phyloP scores from a whole-genome alignment of 23 tunicate species.

The Corella eumyota region DNA sequence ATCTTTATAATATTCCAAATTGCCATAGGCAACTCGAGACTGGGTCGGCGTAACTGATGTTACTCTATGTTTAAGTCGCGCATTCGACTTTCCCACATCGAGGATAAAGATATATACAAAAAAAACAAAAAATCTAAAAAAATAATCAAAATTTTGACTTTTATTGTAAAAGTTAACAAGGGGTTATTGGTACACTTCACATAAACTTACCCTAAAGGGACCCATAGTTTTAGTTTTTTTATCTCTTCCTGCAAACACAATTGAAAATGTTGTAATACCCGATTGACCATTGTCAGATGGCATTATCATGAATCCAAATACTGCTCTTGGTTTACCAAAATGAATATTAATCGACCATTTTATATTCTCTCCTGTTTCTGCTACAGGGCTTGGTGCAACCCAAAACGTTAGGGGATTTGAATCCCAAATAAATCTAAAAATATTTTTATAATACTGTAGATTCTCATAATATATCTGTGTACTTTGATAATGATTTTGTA shows the following conservation, averaged over 20 bases:
- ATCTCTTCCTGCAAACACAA: conserved; percentile 32
- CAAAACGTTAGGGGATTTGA: conserved; percentile 41
- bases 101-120: too few relatives aligned
- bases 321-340: conserved; percentile 34
- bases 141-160: too few relatives aligned
- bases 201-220: conserved; percentile 28
- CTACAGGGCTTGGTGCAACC: conserved; percentile 10
- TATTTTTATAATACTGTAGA: too few relatives aligned
- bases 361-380: background rate
- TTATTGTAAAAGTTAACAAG: too few relatives aligned
- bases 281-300: conserved; percentile 43
- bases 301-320: conserved; percentile 52
- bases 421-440: conserved; percentile 48
- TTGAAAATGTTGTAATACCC: conserved; percentile 18
- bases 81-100: too few relatives aligned
- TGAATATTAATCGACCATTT: conserved; percentile 36
- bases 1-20: too few relatives aligned
- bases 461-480: too few relatives aligned
- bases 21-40: too few relatives aligned
- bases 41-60: too few relatives aligned
- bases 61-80: too few relatives aligned
- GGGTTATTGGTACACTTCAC: background rate
- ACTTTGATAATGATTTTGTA: too few relatives aligned
- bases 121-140: too few relatives aligned
- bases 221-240: conserved; percentile 15